Evolutionary conservation across 1,140 invertebrate species (phyloP).

Genomic region (Bursaphelenchus mucronatus): DNA sequence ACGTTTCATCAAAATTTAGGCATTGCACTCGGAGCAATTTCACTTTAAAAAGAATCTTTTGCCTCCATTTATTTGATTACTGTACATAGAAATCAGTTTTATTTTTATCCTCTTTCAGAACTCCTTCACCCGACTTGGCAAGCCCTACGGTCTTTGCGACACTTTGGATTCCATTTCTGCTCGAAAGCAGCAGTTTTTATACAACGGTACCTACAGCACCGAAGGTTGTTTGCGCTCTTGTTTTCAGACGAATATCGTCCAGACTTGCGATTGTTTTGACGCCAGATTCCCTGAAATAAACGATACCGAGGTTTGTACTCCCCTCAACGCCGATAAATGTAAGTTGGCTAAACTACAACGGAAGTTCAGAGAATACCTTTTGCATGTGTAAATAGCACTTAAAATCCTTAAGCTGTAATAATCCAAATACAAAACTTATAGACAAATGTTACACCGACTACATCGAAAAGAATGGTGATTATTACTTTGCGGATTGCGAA

Average conservation of each 20-base stretch:
- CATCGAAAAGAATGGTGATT: conserved; percentile 20
- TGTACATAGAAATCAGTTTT: no score
- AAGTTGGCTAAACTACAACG: background rate
- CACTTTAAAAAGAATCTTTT: no score
- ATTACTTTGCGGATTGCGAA: conserved; percentile 17
- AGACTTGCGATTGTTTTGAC: conserved; percentile 20
- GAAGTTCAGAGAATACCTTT: background rate
- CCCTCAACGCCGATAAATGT: background rate
- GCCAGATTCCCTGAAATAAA: conserved; percentile 11
- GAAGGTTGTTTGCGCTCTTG: conserved; percentile 29
- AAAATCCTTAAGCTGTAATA: conserved; percentile 1
- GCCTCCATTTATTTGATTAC: no score
- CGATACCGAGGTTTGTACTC: background rate
- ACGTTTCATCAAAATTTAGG: no score
- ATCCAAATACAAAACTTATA: conserved; percentile 7
- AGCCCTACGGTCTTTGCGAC: conserved; percentile 27
- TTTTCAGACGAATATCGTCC: conserved; percentile 16
- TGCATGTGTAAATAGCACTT: background rate
- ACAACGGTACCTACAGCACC: conserved; percentile 26
- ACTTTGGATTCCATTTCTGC: conserved; percentile 18
- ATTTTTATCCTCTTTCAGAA: conserved; percentile 5
- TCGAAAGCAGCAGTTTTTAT: conserved; percentile 20
- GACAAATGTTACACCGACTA: conserved; percentile 21
- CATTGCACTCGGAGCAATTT: no score
- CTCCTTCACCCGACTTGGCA: conserved; percentile 19